Evolutionary conservation across 2,888 invertebrate species (phyloP), one percentile per base, ranked within the genome.

Genomic region (Pardosa pseudoannulata): DNA sequence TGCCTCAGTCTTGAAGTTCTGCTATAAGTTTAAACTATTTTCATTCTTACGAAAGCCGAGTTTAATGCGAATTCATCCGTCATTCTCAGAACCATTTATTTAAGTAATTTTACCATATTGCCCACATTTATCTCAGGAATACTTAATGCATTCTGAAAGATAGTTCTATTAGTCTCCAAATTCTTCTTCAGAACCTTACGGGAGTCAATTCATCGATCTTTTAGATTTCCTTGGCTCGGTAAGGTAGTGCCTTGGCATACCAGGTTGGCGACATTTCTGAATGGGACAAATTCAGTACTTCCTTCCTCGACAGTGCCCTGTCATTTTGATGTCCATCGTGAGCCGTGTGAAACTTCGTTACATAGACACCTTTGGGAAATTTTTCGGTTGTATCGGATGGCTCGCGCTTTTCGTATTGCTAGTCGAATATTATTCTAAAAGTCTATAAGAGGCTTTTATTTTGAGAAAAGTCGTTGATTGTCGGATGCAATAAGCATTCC

Each of bases 241-340:
- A 19, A 39, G 27, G 13, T 19, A 31, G 23, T n/a, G 19, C 39
- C 27, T 70, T 70, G 68, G 68, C 68, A 36, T 19, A n/a, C 36
- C 1, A 7, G 23, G 27, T 70, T 70, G 68, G 68, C 68, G 68
- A 70, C 39, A 19, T 70, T 70, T 70, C 13, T 39, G 19, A 39
- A 39, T 56, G 6, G 56, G 56, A 56, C 23, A 56, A n/a, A 6
- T 56, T 23, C 56, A 3, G 3, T 56, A 56, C 56, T 56, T 56
- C 23, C 1, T 56, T 56, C 56, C 56, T 56, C 3, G 23, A 56
- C 56, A 16, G 5, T 56, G 11, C 23, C 23, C 23, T 56, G 56
- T 19, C 56, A 56, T 19, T 56, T 56, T 23, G 23, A 23, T 6
- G 16, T 56, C 56, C 23, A 23, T 23, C 23, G 23, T 23, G 19